phyloP scores from a whole-genome alignment of 2,113 vertebrate genomes.

The Melanerpes formicivorus region DNA sequence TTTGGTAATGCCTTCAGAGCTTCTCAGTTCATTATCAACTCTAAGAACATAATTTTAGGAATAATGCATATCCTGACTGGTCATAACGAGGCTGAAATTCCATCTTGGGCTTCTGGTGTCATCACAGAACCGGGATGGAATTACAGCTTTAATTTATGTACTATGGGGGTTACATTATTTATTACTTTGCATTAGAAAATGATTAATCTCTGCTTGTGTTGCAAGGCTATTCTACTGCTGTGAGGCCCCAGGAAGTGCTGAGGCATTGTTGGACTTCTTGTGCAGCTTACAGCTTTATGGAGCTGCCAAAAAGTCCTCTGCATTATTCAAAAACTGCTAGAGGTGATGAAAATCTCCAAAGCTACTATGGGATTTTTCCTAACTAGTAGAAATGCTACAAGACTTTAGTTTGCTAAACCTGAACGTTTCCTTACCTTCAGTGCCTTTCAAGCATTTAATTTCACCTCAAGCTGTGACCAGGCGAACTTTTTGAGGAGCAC shows the following conservation, averaged over 20 bases:
- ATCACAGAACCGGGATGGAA: slow-evolving; percentile 69
- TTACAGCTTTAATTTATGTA: slow-evolving; percentile 74
- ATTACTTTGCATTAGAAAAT: slow-evolving; percentile 69
- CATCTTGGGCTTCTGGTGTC: slow-evolving; percentile 71
- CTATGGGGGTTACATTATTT: slow-evolving; percentile 71
- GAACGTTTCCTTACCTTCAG: not conserved
- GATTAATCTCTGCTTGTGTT: slow-evolving; percentile 68
- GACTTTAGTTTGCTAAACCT: not conserved
- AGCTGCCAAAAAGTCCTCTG: slow-evolving; percentile 24
- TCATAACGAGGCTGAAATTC: slow-evolving; percentile 74
- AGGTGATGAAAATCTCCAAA: slow-evolving; percentile 43
- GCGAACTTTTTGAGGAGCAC: not conserved
- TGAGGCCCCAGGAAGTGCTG: slow-evolving; percentile 41
- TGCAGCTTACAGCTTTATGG: not conserved
- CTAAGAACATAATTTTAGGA: slow-evolving; percentile 32
- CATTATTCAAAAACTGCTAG: slow-evolving; percentile 33
- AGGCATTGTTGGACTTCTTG: slow-evolving; percentile 40
- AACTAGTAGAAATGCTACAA: not conserved
- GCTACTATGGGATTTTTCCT: not conserved
- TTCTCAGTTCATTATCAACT: slow-evolving; percentile 53
- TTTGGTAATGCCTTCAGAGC: slow-evolving; percentile 54
- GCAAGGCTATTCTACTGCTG: slow-evolving; percentile 44
- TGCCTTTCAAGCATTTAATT: not conserved
- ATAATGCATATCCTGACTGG: slow-evolving; percentile 31
- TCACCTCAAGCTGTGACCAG: not conserved